Evolutionary conservation across 1,140 invertebrate species (phyloP), one percentile per base, ranked within the genome.

Genomic region (Zelostemma sp.): DNA sequence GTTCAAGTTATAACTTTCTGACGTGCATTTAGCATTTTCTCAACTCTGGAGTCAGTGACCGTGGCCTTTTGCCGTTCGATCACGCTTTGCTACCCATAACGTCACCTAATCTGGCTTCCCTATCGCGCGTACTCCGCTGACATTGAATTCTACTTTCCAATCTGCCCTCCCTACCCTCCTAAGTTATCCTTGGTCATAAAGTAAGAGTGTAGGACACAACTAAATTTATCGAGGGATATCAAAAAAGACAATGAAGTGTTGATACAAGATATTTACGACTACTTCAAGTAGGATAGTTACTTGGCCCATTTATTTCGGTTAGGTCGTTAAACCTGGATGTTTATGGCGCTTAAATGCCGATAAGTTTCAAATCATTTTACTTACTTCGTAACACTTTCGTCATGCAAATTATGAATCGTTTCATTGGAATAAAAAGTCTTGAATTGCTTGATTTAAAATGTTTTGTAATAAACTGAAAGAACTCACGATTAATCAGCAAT

Each of bases 121-220:
- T 72, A 77, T 78, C 69, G 63, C 57, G 19, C 46, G 12, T 49
- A 41, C 57, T 49, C 48, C 62, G 57, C 45, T 68, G 73, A 70
- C 76, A 62, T 72, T 76, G 68, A 78, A 76, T 76, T 72, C 68
- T 72, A 74, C 73, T 78, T 79, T 79, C 72, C 67, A 76, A 73
- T 72, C 70, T 66, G 73, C n/a, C n/a, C n/a, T n/a, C n/a, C n/a
- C n/a, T n/a, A 15, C 41, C 31, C n/a, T 33, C 56, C 17, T 6
- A 41, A 53, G 41, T 66, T 67, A 60, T 66, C 64, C 57, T 65
- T 60, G 55, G 49, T 45, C 49, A 66, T 59, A 66, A 66, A 59
- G 49, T 51, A 31, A 41, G 19, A 43, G 33, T n/a, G 45, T 14
- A 43, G 41, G 41, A 16, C n/a, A 16, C n/a, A n/a, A n/a, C 41